Evolutionary conservation across 2,113 vertebrate genomes (phyloP).

Genomic region (Ceyx cyanopectus): DNA sequence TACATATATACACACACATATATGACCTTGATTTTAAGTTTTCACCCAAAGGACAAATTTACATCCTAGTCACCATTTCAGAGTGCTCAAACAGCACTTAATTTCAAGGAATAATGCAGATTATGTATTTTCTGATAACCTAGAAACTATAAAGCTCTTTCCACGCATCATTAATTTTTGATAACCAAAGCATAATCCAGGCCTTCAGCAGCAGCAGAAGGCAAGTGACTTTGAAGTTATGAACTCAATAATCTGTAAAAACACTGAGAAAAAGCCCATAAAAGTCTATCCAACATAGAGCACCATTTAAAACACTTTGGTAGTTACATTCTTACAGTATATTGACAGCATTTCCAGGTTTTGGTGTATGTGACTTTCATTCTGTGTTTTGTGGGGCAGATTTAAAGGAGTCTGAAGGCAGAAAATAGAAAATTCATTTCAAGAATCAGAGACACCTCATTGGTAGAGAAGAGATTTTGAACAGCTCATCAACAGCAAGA

Average conservation of each 20-base stretch:
- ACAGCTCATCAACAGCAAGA: not conserved
- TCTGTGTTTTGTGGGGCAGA: not conserved
- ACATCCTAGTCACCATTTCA: not conserved
- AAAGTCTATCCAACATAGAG: not conserved
- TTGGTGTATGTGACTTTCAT: not conserved
- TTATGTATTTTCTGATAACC: not conserved
- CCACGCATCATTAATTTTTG: not conserved
- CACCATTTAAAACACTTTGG: not conserved
- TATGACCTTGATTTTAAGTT: not conserved
- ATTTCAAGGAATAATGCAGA: not conserved
- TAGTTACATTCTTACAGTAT: not conserved
- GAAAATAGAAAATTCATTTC: not conserved
- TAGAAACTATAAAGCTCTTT: not conserved
- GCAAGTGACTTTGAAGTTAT: not conserved
- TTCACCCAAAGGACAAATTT: not conserved
- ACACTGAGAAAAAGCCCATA: not conserved
- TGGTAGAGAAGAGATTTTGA: not conserved
- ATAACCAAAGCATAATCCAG: not conserved
- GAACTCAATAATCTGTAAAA: not conserved
- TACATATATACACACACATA: not conserved
- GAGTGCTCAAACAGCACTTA: not conserved
- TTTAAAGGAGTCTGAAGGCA: not conserved
- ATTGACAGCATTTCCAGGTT: not conserved
- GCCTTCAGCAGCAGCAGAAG: not conserved
- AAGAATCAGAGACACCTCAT: not conserved